These are phyloP conservation scores for Glyphotaelius pellucidus DNA, from an alignment of 2,888 invertebrate genomes.

Conservation along the genomic window DNA sequence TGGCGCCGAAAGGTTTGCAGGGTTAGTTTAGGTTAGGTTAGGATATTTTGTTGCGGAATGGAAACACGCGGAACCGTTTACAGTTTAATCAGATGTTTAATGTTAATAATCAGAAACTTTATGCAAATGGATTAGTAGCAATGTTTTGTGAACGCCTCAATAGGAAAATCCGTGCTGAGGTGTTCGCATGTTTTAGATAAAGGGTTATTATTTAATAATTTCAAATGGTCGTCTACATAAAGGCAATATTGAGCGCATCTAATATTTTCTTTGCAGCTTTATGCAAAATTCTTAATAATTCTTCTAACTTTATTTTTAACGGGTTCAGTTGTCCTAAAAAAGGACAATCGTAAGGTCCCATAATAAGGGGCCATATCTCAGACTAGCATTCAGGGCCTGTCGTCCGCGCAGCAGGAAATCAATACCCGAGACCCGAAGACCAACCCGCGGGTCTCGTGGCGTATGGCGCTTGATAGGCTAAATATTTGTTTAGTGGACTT, in stretches of 20 bases:
- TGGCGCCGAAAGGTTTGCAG: too few species aligned
- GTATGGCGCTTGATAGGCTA: background rate
- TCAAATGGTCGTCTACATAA: background rate
- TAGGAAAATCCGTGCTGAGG: too few species aligned
- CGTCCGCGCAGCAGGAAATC: conserved; percentile 64
- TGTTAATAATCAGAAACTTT: too few species aligned
- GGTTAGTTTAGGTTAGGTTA: too few species aligned
- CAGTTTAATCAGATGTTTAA: too few species aligned
- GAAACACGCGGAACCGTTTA: too few species aligned
- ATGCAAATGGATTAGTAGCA: too few species aligned
- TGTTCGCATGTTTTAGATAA: too few species aligned
- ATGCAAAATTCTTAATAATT: background rate
- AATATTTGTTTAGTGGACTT: background rate
- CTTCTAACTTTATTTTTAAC: background rate
- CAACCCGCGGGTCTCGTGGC: conserved; percentile 4
- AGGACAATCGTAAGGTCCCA: background rate
- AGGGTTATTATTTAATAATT: too few species aligned
- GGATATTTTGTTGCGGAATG: too few species aligned
- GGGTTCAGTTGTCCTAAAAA: conserved; percentile 33
- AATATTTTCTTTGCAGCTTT: background rate
- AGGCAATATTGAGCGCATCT: background rate
- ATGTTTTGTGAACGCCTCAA: too few species aligned
- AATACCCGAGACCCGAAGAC: conserved; percentile 52
- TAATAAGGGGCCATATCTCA: conserved; percentile 21
- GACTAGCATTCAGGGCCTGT: conserved; percentile 51